Conservation (phyloP, 1,140 invertebrate species). For the Procambarus virginalis region DNA sequence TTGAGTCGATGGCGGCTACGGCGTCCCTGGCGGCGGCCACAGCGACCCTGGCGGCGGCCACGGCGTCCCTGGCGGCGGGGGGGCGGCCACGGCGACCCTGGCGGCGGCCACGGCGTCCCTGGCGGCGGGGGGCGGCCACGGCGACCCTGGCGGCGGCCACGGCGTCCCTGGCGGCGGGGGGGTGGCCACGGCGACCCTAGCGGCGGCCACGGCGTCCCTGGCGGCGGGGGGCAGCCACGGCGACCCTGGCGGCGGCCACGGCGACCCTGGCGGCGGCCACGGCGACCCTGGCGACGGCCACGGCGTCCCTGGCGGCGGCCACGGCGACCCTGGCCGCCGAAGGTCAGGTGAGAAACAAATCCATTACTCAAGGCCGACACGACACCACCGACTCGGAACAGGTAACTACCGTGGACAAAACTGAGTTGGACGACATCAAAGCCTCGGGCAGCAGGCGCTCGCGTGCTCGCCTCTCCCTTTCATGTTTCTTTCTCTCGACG, state of each 20-base stretch:
- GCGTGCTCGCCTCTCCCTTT: constrained; percentile 13
- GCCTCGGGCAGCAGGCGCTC: background rate
- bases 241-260: no score
- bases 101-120: no score
- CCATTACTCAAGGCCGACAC: constrained; percentile 18
- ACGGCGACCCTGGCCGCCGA: no score
- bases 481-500: constrained; percentile 5
- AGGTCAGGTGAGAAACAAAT: constrained; percentile 37
- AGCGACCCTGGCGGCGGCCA: no score
- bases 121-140: no score
- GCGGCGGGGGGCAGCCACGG: no score
- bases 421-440: constrained; percentile 16
- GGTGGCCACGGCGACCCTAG: background rate
- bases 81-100: background rate
- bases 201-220: no score
- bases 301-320: background rate
- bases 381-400: background rate
- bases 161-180: background rate
- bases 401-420: background rate
- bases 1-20: no score
- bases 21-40: background rate
- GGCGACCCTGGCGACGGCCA: background rate
- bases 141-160: background rate
- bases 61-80: background rate
- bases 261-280: background rate